phyloP scores from a whole-genome alignment of 1,140 invertebrate genomes.

The Mycetomoellerius zeteki region DNA sequence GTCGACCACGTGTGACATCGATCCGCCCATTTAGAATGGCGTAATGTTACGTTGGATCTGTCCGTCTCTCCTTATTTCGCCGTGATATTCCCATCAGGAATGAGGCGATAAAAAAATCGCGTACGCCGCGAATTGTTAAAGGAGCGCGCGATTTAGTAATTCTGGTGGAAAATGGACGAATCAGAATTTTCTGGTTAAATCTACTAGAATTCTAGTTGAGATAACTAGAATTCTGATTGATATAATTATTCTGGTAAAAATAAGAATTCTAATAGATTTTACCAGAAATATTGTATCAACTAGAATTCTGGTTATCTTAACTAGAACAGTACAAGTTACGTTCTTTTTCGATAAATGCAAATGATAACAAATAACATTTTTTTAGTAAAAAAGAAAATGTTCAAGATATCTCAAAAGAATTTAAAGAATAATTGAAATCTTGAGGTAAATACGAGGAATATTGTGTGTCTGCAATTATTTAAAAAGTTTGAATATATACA shows the following conservation, averaged over 20 bases:
- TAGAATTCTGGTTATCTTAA: no score
- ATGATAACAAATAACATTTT: not conserved
- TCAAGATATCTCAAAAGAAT: not conserved
- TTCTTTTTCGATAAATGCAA: not conserved
- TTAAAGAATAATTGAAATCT: not conserved
- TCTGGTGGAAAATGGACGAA: no score
- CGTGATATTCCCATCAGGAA: not conserved
- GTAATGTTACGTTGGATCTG: not conserved
- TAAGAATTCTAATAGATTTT: no score
- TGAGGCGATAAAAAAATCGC: constrained; percentile 18
- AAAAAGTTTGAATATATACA: not conserved
- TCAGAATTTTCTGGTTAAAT: no score
- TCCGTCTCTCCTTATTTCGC: not conserved
- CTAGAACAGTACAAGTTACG: no score
- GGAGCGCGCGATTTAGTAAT: not conserved
- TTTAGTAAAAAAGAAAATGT: not conserved
- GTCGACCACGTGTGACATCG: constrained; percentile 66
- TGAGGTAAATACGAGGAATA: no score
- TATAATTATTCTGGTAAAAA: no score
- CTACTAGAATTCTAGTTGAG: no score
- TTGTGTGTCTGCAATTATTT: not conserved
- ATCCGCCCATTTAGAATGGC: constrained; percentile 29
- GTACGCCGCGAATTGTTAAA: not conserved
- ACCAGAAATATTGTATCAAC: no score
- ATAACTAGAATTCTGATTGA: no score